Evolutionary conservation across 2,888 invertebrate genomes (phyloP).

Genomic region (Acleris literana): DNA sequence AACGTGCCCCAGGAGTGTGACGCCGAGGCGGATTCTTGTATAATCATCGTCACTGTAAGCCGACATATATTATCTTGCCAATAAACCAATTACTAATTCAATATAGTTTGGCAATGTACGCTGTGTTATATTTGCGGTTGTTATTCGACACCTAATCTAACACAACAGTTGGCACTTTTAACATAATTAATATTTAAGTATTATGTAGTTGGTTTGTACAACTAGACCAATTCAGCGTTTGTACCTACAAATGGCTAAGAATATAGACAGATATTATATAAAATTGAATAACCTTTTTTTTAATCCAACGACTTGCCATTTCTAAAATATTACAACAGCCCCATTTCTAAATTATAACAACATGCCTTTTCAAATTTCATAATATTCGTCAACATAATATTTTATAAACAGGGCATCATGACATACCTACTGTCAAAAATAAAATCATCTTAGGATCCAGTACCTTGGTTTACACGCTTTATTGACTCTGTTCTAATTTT

Average conservation of each 20-base stretch:
- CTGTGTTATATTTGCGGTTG: slow-evolving; percentile 7
- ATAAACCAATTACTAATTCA: slow-evolving; percentile 8
- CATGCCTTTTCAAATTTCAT: too few species aligned
- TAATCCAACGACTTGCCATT: too few species aligned
- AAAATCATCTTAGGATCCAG: background rate
- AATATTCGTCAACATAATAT: too few species aligned
- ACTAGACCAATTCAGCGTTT: too few species aligned
- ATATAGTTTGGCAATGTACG: slow-evolving; percentile 25
- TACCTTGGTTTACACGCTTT: slow-evolving; percentile 18
- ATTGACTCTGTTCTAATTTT: slow-evolving; percentile 41
- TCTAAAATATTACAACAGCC: too few species aligned
- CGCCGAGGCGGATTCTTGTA: background rate
- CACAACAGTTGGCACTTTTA: background rate
- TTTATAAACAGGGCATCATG: too few species aligned
- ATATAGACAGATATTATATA: too few species aligned
- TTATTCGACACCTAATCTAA: slow-evolving; percentile 2
- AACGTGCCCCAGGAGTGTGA: too few species aligned
- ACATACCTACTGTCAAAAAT: background rate
- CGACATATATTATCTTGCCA: background rate
- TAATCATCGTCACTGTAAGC: background rate
- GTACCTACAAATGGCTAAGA: too few species aligned
- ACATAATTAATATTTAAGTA: background rate
- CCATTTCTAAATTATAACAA: too few species aligned
- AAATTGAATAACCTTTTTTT: too few species aligned
- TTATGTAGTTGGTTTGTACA: too few species aligned